phyloP scores from a whole-genome alignment of 2,113 vertebrate genomes.

The Pachypanchax playfairii region DNA sequence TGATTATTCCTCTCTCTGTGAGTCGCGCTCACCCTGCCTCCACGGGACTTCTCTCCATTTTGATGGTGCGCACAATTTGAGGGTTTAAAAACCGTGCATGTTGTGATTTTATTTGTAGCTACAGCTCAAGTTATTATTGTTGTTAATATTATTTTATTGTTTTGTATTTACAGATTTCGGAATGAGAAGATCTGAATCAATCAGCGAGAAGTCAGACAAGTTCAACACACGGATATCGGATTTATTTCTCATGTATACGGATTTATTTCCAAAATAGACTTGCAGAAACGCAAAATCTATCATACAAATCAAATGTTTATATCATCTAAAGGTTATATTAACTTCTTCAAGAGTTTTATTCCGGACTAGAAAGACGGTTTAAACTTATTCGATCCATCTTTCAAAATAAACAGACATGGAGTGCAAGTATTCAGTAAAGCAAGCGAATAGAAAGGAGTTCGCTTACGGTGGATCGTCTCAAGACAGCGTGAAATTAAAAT shows the following conservation, averaged over 20 bases:
- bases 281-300: not conserved
- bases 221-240: constrained; percentile 20
- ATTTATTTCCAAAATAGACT: no score
- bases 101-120: not conserved
- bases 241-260: no score
- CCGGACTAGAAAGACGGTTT: constrained; percentile 9
- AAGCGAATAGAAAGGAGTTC: constrained; percentile 15
- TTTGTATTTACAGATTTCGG: not conserved
- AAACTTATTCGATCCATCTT: constrained; percentile 54
- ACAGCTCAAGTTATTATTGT: not conserved
- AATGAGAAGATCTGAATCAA: not conserved
- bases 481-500: constrained; percentile 28
- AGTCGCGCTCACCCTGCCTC: constrained; percentile 24
- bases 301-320: no score
- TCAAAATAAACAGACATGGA: constrained; percentile 8
- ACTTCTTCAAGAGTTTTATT: constrained; percentile 53
- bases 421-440: constrained; percentile 1
- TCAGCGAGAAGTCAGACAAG: not conserved
- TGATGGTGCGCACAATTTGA: constrained; percentile 40
- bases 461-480: constrained; percentile 3
- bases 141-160: no score
- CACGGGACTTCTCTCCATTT: constrained; percentile 47
- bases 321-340: not conserved
- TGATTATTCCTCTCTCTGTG: not conserved
- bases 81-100: no score